phyloP scores from a whole-genome alignment of 2,113 vertebrate genomes.

The Platysteira castanea region DNA sequence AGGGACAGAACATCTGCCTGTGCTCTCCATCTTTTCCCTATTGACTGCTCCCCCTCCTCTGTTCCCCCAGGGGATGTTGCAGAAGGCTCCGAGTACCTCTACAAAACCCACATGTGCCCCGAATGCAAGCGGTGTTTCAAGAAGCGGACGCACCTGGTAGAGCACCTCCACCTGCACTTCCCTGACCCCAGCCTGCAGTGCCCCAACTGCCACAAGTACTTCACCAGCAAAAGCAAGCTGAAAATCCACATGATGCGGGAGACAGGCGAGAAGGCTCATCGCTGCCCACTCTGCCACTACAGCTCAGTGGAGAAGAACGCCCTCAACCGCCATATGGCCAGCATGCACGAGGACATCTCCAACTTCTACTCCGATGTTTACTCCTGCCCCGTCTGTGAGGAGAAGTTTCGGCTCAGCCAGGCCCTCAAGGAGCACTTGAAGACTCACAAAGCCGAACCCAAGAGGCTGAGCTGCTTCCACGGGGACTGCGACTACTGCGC shows the following conservation, averaged over 20 bases:
- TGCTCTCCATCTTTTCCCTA: background rate
- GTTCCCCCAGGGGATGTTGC: slow-evolving; percentile 63
- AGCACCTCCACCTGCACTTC: slow-evolving; percentile 91
- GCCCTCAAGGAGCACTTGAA: slow-evolving; percentile 92
- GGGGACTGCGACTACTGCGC: slow-evolving; percentile 75
- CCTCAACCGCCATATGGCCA: slow-evolving; percentile 86
- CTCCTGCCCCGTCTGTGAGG: slow-evolving; percentile 83
- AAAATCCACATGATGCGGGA: slow-evolving; percentile 89
- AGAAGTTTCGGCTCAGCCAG: slow-evolving; percentile 86
- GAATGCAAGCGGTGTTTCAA: slow-evolving; percentile 96
- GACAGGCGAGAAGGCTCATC: slow-evolving; percentile 83
- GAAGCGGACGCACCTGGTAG: slow-evolving; percentile 90
- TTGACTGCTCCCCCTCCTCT: background rate
- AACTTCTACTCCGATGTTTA: slow-evolving; percentile 74
- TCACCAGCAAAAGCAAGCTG: slow-evolving; percentile 96
- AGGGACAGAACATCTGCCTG: background rate
- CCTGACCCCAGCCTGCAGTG: slow-evolving; percentile 92
- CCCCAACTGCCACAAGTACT: slow-evolving; percentile 88
- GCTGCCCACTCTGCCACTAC: slow-evolving; percentile 87
- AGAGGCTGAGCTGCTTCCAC: slow-evolving; percentile 79
- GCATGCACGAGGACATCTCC: slow-evolving; percentile 81
- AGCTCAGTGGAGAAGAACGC: slow-evolving; percentile 90
- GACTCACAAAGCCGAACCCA: slow-evolving; percentile 76
- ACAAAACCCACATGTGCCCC: slow-evolving; percentile 91
- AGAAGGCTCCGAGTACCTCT: slow-evolving; percentile 80